These are phyloP conservation scores for Ptychochromis oligacanthus DNA, from an alignment of 2,113 vertebrate genomes.

Conservation along the genomic window DNA sequence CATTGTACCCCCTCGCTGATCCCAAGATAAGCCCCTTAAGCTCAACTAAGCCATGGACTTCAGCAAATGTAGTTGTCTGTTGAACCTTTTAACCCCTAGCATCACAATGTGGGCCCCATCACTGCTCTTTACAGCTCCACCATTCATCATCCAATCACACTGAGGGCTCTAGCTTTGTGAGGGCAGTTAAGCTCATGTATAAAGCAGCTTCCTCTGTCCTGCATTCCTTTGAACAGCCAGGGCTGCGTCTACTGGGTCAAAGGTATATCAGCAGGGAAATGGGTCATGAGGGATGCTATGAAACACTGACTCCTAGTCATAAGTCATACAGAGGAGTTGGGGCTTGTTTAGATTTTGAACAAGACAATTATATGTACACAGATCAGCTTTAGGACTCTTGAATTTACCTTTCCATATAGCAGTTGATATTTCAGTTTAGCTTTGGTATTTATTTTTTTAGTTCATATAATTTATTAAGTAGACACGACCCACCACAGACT, in stretches of 20 bases:
- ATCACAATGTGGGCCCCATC: slow-evolving; percentile 51
- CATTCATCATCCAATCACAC: slow-evolving; percentile 57
- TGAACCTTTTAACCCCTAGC: slow-evolving; percentile 51
- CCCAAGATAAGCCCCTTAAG: slow-evolving; percentile 49
- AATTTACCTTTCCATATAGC: background rate
- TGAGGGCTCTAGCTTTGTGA: slow-evolving; percentile 55
- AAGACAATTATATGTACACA: background rate
- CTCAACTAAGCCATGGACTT: slow-evolving; percentile 49
- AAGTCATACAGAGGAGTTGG: background rate
- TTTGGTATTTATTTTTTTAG: background rate
- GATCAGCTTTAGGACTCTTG: background rate
- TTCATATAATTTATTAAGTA: background rate
- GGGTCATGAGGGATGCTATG: slow-evolving; percentile 35
- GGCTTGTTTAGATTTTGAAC: background rate
- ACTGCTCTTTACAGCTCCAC: slow-evolving; percentile 7
- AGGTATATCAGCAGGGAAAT: slow-evolving; percentile 50
- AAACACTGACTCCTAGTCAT: slow-evolving; percentile 10
- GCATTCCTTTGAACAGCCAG: slow-evolving; percentile 62
- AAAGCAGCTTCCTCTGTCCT: slow-evolving; percentile 57
- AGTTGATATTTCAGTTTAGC: background rate
- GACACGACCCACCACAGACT: background rate
- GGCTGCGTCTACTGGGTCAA: slow-evolving; percentile 48
- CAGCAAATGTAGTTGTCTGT: slow-evolving; percentile 28
- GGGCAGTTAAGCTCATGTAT: slow-evolving; percentile 55
- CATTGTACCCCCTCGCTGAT: slow-evolving; percentile 42